phyloP scores from a whole-genome alignment of 2,888 invertebrate species.

The Orthonevra nobilis region DNA sequence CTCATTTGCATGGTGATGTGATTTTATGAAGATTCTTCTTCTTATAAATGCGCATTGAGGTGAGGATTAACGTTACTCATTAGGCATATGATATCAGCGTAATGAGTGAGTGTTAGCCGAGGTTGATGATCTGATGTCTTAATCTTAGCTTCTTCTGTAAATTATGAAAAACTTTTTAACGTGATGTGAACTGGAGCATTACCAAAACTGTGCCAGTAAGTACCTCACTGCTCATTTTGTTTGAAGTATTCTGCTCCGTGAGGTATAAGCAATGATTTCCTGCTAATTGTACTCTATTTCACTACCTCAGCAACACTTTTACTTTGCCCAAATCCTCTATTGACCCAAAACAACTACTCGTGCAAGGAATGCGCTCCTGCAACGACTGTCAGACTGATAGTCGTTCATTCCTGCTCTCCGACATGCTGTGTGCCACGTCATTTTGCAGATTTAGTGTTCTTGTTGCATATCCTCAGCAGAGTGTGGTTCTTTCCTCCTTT shows the following conservation, averaged over 20 bases:
- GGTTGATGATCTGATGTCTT: slow-evolving; percentile 41
- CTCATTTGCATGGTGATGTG: slow-evolving; percentile 35
- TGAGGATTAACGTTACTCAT: slow-evolving; percentile 37
- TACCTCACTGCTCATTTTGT: no score
- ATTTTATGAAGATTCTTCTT: slow-evolving; percentile 14
- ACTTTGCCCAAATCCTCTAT: slow-evolving; percentile 17
- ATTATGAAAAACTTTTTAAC: not conserved
- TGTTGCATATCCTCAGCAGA: no score
- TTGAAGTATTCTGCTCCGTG: not conserved
- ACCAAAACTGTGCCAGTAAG: not conserved
- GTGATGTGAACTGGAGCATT: not conserved
- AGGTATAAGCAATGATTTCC: no score
- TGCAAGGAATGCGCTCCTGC: slow-evolving; percentile 8
- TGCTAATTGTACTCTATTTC: no score
- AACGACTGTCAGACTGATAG: slow-evolving; percentile 31
- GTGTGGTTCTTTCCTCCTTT: no score
- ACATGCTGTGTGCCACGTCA: slow-evolving; percentile 16
- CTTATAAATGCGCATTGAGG: slow-evolving; percentile 26
- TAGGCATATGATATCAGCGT: slow-evolving; percentile 47
- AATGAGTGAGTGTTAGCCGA: slow-evolving; percentile 24
- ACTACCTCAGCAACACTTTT: slow-evolving; percentile 16
- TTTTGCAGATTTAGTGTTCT: slow-evolving; percentile 50
- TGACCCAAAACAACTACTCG: slow-evolving; percentile 18
- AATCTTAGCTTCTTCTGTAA: slow-evolving; percentile 17
- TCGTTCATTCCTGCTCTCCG: slow-evolving; percentile 4